phyloP scores from a whole-genome alignment of 1,140 invertebrate species.

The Nylanderia fulva region DNA sequence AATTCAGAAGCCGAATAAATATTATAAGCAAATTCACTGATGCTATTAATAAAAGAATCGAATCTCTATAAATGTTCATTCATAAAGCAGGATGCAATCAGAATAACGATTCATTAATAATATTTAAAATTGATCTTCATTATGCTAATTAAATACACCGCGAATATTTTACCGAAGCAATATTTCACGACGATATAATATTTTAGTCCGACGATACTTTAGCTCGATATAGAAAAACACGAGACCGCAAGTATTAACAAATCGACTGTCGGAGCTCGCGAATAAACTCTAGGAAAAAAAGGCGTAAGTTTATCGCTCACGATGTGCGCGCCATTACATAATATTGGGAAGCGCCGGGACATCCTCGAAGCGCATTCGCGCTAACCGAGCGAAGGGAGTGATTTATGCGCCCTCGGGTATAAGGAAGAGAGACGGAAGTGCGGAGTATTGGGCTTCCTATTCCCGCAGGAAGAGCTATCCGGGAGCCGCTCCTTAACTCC shows the following conservation, averaged over 20 bases:
- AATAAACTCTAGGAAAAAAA: background rate
- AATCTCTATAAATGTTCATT: slow-evolving; percentile 1
- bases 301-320: background rate
- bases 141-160: background rate
- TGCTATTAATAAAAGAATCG: slow-evolving; percentile 19
- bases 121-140: slow-evolving; percentile 21
- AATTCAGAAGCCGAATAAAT: background rate
- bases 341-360: slow-evolving; percentile 78
- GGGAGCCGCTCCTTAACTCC: slow-evolving; percentile 74
- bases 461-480: slow-evolving; percentile 77
- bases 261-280: background rate
- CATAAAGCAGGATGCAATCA: background rate
- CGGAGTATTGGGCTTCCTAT: slow-evolving; percentile 81
- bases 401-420: slow-evolving; percentile 82
- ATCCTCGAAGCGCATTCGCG: slow-evolving; percentile 62
- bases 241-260: background rate
- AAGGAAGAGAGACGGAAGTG: slow-evolving; percentile 79
- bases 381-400: slow-evolving; percentile 56
- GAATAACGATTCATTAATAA: slow-evolving; percentile 21
- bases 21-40: background rate
- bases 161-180: background rate
- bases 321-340: slow-evolving; percentile 76
- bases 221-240: background rate
- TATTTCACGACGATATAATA: background rate
- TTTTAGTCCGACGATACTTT: background rate